Base-by-base conservation (phyloP, 2,113 vertebrate species). In the Cariama cristata region DNA sequence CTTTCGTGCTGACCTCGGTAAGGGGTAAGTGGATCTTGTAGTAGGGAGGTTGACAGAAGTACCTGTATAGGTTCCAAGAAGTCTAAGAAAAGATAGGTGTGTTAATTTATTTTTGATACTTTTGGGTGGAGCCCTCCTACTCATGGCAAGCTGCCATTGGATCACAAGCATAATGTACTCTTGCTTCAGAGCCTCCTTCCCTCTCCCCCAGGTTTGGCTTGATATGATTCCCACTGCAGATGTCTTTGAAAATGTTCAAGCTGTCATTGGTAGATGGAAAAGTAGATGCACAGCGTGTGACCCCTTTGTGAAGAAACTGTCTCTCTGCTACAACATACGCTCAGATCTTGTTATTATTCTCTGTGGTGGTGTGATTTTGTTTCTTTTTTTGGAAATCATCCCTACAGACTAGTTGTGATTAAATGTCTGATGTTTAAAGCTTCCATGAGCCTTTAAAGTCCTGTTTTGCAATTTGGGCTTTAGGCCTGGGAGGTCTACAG, bases 81-180 rank as follows among this genome's bases (percentile, higher is more conserved):
- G 85, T 94, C 94, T 96, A 96, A 96, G 87, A 90, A 96, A 95
- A 91, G 93, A 82, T 69, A 96, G 93, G 94, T 94, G 91, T 91
- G 95, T 95, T 97, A 94, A 96, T 96, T 95, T 97, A 96, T 96
- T 96, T 97, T 96, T 97, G 62, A 96, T 97, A 66, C 60, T 84
- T 80, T 9, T 49, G 95, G 94, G 95, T 93, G 96, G 96, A 96
- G 93, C 85, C 95, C 93, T 97, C 96, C 93, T 81, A 96, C 93
- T 96, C 96, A 26, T 96, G 93, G 95, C 95, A 95, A 76, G 38
- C 47, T 96, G 95, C 95, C 97, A 86, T 8, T 35, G 87, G n/a
- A 95, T 95, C 81, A 63, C 87, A 92, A 76, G 53, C 68, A 8
- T 55, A 8, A 38, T 79, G 16, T 52, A 58, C 58, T 69, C 80